These are phyloP conservation scores for Glaucidium brasilianum DNA, from an alignment of 2,113 vertebrate genomes.

Conservation along the genomic window DNA sequence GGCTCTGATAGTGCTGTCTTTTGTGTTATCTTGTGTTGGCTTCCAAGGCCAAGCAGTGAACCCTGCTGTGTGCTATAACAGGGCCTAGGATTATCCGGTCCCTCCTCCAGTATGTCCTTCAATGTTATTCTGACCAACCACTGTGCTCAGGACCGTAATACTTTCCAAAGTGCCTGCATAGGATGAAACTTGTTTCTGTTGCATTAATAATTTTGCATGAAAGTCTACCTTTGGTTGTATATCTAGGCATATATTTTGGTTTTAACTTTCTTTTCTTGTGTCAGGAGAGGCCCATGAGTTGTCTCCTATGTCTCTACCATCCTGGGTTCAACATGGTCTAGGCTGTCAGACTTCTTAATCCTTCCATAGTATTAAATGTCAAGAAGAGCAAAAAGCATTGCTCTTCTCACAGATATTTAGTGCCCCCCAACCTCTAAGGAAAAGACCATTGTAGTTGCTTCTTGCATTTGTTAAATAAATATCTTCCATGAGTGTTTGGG, in stretches of 20 bases:
- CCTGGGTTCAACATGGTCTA: background rate
- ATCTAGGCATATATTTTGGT: background rate
- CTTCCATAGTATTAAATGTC: background rate
- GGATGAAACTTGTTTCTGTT: background rate
- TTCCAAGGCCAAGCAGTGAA: background rate
- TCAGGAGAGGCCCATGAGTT: background rate
- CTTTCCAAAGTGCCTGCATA: background rate
- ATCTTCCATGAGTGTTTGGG: background rate
- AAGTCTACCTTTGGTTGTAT: background rate
- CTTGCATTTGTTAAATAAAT: background rate
- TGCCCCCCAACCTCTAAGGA: background rate
- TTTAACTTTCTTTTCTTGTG: background rate
- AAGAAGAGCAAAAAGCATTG: background rate
- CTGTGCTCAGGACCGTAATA: background rate
- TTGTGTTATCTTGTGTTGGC: background rate
- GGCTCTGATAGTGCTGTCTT: background rate
- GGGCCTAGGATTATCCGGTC: background rate
- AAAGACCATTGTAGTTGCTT: background rate
- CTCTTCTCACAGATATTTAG: background rate
- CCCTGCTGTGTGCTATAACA: background rate
- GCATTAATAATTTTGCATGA: background rate
- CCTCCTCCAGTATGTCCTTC: background rate
- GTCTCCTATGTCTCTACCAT: background rate
- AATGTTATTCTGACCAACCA: fast-evolving
- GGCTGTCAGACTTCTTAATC: background rate